These are phyloP conservation scores for Tichodroma muraria DNA, from an alignment of 2,113 vertebrate genomes.

Conservation along the genomic window DNA sequence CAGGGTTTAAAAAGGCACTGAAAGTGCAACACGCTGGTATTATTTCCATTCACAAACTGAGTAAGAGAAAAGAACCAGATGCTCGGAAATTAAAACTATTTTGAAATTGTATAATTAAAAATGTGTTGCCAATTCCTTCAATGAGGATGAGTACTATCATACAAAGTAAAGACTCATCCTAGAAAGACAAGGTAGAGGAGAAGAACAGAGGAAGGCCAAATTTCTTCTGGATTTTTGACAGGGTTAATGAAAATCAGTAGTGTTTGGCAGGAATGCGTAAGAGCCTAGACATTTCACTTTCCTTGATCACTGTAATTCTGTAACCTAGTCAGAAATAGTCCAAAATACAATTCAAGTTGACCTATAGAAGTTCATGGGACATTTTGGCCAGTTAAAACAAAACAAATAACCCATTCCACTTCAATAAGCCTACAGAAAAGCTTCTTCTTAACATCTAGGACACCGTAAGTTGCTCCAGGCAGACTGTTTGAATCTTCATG, in stretches of 20 bases:
- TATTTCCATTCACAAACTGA: background rate
- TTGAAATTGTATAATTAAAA: background rate
- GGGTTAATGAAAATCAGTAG: background rate
- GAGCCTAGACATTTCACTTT: background rate
- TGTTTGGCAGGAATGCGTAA: background rate
- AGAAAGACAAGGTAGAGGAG: background rate
- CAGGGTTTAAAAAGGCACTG: background rate
- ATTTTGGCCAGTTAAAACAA: background rate
- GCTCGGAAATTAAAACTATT: background rate
- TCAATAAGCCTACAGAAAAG: background rate
- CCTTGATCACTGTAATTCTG: background rate
- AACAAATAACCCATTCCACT: background rate
- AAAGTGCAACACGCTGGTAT: background rate
- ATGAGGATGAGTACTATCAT: background rate
- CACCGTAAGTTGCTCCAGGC: background rate
- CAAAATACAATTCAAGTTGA: background rate
- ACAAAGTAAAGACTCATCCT: background rate
- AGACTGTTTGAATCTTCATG: background rate
- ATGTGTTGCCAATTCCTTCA: background rate
- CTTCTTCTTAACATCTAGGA: background rate
- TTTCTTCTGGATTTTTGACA: background rate
- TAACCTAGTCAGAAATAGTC: background rate
- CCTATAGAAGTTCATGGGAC: background rate
- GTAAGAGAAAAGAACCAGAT: background rate
- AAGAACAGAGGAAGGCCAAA: background rate